Evolutionary conservation across 1,140 invertebrate species (phyloP).

Genomic region (Drosophila orosa): DNA sequence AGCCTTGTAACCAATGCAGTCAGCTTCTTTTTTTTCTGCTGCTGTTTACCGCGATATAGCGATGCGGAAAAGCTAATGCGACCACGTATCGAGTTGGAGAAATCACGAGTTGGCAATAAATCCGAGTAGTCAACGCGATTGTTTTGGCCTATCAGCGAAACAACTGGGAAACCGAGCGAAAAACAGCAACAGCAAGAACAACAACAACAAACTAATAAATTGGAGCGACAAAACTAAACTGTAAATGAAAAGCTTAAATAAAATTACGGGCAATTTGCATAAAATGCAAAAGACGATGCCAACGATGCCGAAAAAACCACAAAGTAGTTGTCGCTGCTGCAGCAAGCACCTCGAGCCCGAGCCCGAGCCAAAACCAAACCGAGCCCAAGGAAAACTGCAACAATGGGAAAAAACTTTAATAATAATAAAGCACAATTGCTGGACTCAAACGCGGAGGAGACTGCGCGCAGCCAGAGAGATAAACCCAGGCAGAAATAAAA

Average conservation of each 20-base stretch:
- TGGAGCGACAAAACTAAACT: conserved; percentile 75
- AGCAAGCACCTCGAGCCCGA: conserved; percentile 23
- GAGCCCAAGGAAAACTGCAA: conserved; percentile 63
- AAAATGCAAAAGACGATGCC: conserved; percentile 54
- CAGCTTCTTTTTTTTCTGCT: conserved; percentile 40
- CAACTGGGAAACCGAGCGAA: conserved; percentile 20
- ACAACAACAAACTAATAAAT: conserved; percentile 58
- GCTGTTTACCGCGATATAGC: conserved; percentile 12
- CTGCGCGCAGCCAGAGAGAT: conserved; percentile 47
- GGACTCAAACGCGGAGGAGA: conserved; percentile 23
- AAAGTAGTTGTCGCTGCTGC: conserved; percentile 53
- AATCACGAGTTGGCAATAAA: conserved; percentile 65
- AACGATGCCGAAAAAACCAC: conserved; percentile 61
- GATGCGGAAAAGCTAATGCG: conserved; percentile 63
- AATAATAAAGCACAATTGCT: conserved; percentile 57
- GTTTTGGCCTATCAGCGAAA: conserved; percentile 58
- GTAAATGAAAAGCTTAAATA: conserved; percentile 76
- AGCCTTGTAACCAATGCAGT: conserved; percentile 42
- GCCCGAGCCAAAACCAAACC: conserved; percentile 40
- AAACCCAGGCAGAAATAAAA: conserved; percentile 56
- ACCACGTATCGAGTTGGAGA: conserved; percentile 59
- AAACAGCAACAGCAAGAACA: conserved; percentile 13
- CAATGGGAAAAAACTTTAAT: conserved; percentile 76
- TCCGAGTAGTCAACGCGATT: conserved; percentile 69
- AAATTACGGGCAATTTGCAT: conserved; percentile 77